Evolutionary conservation across 1,140 invertebrate genomes (phyloP).

Genomic region (Calosoma granatense): DNA sequence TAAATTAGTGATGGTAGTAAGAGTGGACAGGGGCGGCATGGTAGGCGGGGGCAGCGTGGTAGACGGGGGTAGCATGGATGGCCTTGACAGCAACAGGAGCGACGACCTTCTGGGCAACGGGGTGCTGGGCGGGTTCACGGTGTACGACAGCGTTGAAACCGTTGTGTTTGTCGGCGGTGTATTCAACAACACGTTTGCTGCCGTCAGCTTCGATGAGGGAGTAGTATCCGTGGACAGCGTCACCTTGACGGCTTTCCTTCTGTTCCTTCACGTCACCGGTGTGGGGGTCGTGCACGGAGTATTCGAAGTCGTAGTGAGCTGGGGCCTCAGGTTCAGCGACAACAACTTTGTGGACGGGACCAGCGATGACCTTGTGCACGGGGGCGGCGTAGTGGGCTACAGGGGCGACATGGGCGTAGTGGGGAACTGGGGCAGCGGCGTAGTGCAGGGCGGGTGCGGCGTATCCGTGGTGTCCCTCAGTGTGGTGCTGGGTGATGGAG

Average conservation of each 20-base stretch:
- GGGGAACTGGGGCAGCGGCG: neutral
- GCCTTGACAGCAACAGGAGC: constrained; percentile 14
- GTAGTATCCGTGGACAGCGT: constrained; percentile 25
- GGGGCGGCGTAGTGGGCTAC: constrained; percentile 30
- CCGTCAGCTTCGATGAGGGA: constrained; percentile 41
- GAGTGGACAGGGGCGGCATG: constrained; percentile 12
- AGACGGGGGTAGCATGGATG: constrained; percentile 6
- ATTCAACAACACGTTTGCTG: constrained; percentile 33
- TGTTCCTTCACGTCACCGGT: constrained; percentile 6
- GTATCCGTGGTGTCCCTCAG: neutral
- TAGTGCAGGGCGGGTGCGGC: constrained; percentile 21
- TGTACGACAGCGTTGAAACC: neutral
- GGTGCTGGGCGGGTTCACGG: constrained; percentile 1
- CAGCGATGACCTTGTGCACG: constrained; percentile 22
- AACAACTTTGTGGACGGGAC: neutral
- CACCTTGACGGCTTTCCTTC: constrained; percentile 18
- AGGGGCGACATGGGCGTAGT: constrained; percentile 10
- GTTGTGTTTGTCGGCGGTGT: constrained; percentile 21
- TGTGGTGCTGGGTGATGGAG: neutral
- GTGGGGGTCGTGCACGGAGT: neutral
- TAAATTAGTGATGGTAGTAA: constrained; percentile 3
- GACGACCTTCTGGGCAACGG: constrained; percentile 9
- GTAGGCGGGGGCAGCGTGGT: constrained; percentile 13
- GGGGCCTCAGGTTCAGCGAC: neutral
- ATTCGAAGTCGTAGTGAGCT: constrained; percentile 5